Base-by-base conservation (phyloP, 2,888 invertebrate genomes). In the Leptarthrus brevirostris region DNA sequence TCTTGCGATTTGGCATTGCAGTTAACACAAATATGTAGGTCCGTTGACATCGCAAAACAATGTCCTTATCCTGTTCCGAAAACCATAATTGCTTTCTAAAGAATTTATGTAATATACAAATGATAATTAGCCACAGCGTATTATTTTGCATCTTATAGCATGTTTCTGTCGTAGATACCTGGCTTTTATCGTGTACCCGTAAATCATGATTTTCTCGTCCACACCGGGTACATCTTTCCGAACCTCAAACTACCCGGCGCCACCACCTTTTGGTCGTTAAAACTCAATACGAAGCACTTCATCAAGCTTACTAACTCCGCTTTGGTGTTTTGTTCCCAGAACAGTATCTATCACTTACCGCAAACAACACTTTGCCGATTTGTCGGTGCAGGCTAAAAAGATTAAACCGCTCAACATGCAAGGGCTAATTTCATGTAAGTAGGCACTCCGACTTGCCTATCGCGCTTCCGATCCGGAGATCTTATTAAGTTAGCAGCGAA, bases 401-500 rank as follows among this genome's bases (percentile, higher is more conserved):
- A 5, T 26, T 20, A n/a, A n/a, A n/a, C n/a, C n/a, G n/a, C n/a
- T n/a, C 0, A 26, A 34, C 52, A 52, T 69, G 69, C 52, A 69
- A 30, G 20, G n/a, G 20, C 30, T 69, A 69, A 69, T 66, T 49
- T 47, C 18, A 44, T 20, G 8, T 20, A 34, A 30, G 16, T n/a
- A 47, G n/a, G 14, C 24, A 12, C 40, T 5, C 5, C 18, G 49
- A 16, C 18, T 44, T 40, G 20, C 34, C 26, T 52, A 69, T 69
- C 20, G 30, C 10, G 47, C 34, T 69, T 52, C 69, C 34, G 14
- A 34, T 52, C 52, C 69, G 69, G 34, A 24, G 69, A 69, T 69
- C 34, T 52, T 69, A 69, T 69, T 69, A 34, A 69, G 52, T 69
- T 69, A 69, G 47, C 47, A 18, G 18, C 22, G 22, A 16, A 12